Base-by-base conservation (phyloP, 2,888 invertebrate species). In the Stenichneumon culpator region DNA sequence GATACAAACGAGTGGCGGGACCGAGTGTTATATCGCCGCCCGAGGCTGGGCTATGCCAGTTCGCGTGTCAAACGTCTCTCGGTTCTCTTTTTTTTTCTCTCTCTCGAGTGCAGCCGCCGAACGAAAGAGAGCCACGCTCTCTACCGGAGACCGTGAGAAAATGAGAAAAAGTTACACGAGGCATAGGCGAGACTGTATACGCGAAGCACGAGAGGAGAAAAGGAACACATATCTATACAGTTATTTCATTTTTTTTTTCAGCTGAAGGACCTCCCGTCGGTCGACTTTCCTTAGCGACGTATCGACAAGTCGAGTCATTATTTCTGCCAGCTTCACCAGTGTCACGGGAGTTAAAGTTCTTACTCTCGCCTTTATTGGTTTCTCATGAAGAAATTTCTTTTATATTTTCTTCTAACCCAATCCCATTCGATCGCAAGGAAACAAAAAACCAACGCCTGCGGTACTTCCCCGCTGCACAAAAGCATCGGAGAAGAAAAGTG, bases 241-340 rank as follows among this genome's bases (percentile, higher is more conserved):
- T 39, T 39, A 2, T 39, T 11, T 39, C 11, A 11, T 39, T 47
- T 47, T 47, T 47, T 47, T 47, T 77, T 28, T 22, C 14, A 19
- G 25, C 25, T 22, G 52, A 3, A 67, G 77, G 54, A 67, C 75
- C 52, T 39, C 2, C 54, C 39, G 52, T 22, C 39, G 36, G 11
- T 11, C 54, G 22, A 54, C 36, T 54, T 54, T 36, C n/a, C 75
- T 19, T n/a, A 36, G 77, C 19, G 77, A 79, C 74, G 54, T 79
- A 82, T 84, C 82, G 84, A 82, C 84, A 69, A 81, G 52, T 63
- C 77, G 68, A 68, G 68, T 78, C 77, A 60, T 79, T 69, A 83
- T 83, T 78, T 57, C 32, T 47, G 22, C 44, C 50, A 19, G 9
- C 57, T 63, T 47, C 52, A 54, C 14, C 11, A 52, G 50, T 70